These are phyloP conservation scores for Meles meles DNA, from an alignment of 2,113 vertebrate species.

Conservation along the genomic window DNA sequence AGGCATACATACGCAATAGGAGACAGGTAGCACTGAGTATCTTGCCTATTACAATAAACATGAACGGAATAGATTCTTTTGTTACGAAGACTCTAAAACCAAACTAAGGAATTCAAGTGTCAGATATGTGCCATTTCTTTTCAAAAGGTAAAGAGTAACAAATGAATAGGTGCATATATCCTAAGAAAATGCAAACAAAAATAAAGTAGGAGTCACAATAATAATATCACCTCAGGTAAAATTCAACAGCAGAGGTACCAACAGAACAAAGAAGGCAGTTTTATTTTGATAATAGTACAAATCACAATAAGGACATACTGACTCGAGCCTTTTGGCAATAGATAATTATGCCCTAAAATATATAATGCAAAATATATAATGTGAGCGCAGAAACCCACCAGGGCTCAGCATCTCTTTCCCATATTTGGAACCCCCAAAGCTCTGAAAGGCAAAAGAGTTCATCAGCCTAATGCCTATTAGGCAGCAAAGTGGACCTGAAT, in stretches of 20 bases:
- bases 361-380: neutral
- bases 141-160: neutral
- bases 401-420: neutral
- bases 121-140: neutral
- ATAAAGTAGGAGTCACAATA: neutral
- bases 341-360: too few species aligned
- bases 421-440: neutral
- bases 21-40: neutral
- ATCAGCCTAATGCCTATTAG: neutral
- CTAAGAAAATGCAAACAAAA: neutral
- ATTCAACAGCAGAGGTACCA: neutral
- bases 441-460: neutral
- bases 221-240: neutral
- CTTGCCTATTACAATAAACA: neutral
- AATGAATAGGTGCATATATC: neutral
- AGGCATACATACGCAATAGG: neutral
- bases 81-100: neutral
- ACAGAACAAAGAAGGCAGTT: neutral
- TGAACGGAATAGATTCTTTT: conserved; percentile 18
- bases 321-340: neutral
- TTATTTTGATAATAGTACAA: neutral
- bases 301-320: neutral
- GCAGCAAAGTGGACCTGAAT: neutral
- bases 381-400: neutral
- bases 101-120: neutral